Conservation (phyloP, 2,888 invertebrate species). For the Epirrita christyi region DNA sequence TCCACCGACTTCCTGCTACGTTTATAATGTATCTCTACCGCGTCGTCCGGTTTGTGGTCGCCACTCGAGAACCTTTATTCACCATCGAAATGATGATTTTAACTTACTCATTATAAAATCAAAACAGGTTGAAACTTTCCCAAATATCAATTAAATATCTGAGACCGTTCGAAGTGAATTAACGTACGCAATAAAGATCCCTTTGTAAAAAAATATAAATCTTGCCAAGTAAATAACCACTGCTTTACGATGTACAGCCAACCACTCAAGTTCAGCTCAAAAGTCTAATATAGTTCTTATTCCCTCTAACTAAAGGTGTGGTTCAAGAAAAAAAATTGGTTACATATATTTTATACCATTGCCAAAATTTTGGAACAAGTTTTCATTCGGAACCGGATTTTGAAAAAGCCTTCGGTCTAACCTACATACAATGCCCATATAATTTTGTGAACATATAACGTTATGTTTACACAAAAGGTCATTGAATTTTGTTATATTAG, state of each 20-base stretch:
- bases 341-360: slow-evolving; percentile 6
- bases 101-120: background rate
- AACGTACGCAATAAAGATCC: slow-evolving; percentile 7
- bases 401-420: slow-evolving; percentile 22
- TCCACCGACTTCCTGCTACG: too few relatives aligned
- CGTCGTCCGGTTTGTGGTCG: too few relatives aligned
- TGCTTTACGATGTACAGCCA: background rate
- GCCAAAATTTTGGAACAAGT: slow-evolving; percentile 24
- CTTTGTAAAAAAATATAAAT: slow-evolving; percentile 8
- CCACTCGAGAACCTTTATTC: too few relatives aligned
- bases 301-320: slow-evolving; percentile 4
- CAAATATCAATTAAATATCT: slow-evolving; percentile 14
- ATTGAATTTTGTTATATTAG: too few relatives aligned
- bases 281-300: slow-evolving; percentile 5
- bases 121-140: slow-evolving; percentile 11
- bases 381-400: slow-evolving; percentile 18
- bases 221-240: slow-evolving; percentile 10
- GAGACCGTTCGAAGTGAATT: slow-evolving; percentile 8
- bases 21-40: too few relatives aligned
- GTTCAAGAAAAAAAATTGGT: slow-evolving; percentile 9
- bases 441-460: background rate
- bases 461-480: slow-evolving; percentile 4
- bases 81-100: too few relatives aligned
- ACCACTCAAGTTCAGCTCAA: background rate
- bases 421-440: slow-evolving; percentile 13